Base-by-base conservation (phyloP, 2,888 invertebrate genomes). In the Dasypolia templi region DNA sequence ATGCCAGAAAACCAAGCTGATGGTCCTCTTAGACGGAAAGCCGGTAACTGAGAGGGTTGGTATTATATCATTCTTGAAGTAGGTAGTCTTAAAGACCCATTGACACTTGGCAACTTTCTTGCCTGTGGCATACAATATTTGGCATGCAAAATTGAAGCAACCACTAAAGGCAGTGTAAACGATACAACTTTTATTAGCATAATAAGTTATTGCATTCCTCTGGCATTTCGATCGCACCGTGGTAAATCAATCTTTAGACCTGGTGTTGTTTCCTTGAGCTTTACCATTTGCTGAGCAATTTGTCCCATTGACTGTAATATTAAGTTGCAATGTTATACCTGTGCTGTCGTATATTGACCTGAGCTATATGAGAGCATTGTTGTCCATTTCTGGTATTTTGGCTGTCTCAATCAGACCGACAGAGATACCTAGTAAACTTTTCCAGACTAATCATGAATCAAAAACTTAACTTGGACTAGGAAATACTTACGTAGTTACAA, bases 1-100 rank as follows among this genome's bases (percentile, higher is more conserved):
- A 1, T 97, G 97, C 85, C 96, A 96, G 81, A 90, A 96, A 83
- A 94, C 93, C 81, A 96, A 96, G 79, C 91, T 97, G 39, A 96
- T 93, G 88, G 95, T 96, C 75, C 87, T 97, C 63, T 85, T 97
- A 58, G 96, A 96, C 81, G 96, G 96, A n/a, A 96, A 94, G 79
- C 93, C 95, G 4, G 75, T 93, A 6, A 95, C 92, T 84, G 95
- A 96, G n/a, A 93, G 93, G 91, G 96, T 96, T 80, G 82, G 91
- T 84, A 55, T 72, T 39, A 0, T n/a, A 29, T 29, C 17, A 29
- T 9, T 32, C 11, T 58, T 70, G 19, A 2, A 19, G 29, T 56
- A 19, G 6, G 14, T 55, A 19, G 29, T 56, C 19, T 9, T 55
- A 55, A 19, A 56, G 56, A 19, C 11, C 19, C 19, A 56, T 19